A percentile compares a stretch with the other conserved stretches of the same genome.
These are phyloP conservation scores for Bombus difficillimus DNA, from an alignment of 1,140 invertebrate genomes.

Conservation along the genomic window DNA sequence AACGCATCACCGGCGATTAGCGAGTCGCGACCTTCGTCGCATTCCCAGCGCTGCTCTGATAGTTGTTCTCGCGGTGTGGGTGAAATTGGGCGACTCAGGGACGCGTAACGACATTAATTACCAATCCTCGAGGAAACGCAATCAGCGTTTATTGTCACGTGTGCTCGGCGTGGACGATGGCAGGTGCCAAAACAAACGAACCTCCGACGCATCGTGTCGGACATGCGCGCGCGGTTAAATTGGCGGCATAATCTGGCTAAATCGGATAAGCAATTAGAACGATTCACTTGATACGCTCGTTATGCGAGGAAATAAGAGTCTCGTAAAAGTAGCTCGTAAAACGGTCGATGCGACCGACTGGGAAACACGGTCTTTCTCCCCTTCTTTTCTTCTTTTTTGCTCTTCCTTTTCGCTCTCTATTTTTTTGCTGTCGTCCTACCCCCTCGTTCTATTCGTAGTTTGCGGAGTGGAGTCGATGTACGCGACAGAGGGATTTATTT, in stretches of 20 bases:
- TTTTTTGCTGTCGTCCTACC: background rate
- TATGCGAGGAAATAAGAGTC: slow-evolving; percentile 10
- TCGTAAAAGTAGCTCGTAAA: background rate
- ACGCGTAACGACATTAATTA: slow-evolving; percentile 49
- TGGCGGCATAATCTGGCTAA: slow-evolving; percentile 52
- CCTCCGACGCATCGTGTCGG: background rate
- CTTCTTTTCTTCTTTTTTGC: background rate
- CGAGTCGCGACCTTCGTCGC: no score
- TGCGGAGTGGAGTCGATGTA: background rate
- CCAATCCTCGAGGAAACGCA: slow-evolving; percentile 52
- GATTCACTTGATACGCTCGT: slow-evolving; percentile 40
- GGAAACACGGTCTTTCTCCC: background rate
- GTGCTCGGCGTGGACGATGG: background rate
- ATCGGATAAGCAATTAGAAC: slow-evolving; percentile 55
- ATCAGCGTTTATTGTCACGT: slow-evolving; percentile 39
- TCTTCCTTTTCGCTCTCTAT: no score
- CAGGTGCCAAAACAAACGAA: slow-evolving; percentile 45
- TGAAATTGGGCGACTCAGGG: slow-evolving; percentile 44
- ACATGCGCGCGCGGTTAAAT: slow-evolving; percentile 11
- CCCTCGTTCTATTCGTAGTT: background rate
- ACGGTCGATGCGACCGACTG: background rate
- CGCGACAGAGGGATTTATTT: slow-evolving; percentile 27
- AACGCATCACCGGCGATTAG: background rate
- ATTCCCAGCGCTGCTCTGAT: background rate
- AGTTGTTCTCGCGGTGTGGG: background rate